Percentiles rank a stretch among this genome's conserved stretches.
phyloP scores from a whole-genome alignment of 2,113 vertebrate species.

The Microtus pennsylvanicus region DNA sequence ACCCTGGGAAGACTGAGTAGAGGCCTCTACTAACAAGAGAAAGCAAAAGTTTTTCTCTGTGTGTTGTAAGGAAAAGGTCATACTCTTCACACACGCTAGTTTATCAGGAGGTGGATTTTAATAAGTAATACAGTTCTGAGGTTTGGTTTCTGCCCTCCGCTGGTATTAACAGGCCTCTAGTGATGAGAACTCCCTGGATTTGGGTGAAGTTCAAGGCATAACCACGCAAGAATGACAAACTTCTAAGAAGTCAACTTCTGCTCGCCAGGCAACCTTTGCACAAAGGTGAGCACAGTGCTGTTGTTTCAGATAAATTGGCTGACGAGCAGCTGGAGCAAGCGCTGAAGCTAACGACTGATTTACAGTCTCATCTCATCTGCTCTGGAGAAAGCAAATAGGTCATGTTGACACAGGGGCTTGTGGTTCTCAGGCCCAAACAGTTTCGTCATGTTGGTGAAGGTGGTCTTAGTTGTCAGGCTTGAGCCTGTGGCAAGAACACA shows the following conservation, averaged over 20 bases:
- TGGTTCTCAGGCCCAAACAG: neutral
- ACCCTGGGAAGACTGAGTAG: neutral
- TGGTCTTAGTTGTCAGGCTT: neutral
- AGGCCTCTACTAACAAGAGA: neutral
- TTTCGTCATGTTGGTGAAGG: neutral
- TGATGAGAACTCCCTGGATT: neutral
- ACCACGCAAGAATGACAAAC: neutral
- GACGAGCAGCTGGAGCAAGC: slow-evolving; percentile 3
- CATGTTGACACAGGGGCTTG: neutral
- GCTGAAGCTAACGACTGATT: slow-evolving; percentile 39
- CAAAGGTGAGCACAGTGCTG: slow-evolving; percentile 19
- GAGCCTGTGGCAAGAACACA: neutral
- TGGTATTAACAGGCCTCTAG: neutral
- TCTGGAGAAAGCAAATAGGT: slow-evolving; percentile 57
- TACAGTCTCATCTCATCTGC: slow-evolving; percentile 4
- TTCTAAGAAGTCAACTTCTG: neutral
- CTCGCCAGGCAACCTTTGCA: slow-evolving; percentile 23
- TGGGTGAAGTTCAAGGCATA: neutral
- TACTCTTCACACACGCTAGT: neutral
- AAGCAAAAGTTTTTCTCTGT: neutral
- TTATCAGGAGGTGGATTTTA: neutral
- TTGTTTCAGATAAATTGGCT: slow-evolving; percentile 50
- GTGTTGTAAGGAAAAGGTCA: neutral
- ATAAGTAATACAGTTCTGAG: neutral
- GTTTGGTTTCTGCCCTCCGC: neutral